Conservation (phyloP, 1,140 invertebrate species). For the Drosophila obscura region DNA sequence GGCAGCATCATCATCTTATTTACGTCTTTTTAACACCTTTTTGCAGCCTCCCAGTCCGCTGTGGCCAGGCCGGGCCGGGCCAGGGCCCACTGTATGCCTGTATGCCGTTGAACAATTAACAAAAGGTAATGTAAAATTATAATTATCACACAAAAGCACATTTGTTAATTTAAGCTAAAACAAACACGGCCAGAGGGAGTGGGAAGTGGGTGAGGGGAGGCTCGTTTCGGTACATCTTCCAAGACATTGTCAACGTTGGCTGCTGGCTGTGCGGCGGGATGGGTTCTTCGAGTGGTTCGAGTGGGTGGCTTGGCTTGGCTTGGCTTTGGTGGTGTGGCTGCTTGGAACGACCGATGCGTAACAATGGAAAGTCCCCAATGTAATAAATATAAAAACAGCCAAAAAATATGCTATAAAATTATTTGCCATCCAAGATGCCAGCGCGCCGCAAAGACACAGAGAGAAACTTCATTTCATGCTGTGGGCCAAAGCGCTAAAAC, state of each 20-base stretch:
- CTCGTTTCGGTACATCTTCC: slow-evolving; percentile 23
- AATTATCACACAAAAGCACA: slow-evolving; percentile 83
- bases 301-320: neutral
- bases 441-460: slow-evolving; percentile 18
- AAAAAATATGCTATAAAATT: slow-evolving; percentile 83
- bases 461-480: slow-evolving; percentile 25
- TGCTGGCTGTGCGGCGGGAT: neutral
- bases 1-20: slow-evolving; percentile 74
- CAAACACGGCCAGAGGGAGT: slow-evolving; percentile 52
- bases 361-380: slow-evolving; percentile 80
- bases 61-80: slow-evolving; percentile 8
- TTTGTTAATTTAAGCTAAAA: slow-evolving; percentile 83
- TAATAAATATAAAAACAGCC: slow-evolving; percentile 84
- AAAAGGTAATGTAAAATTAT: slow-evolving; percentile 84
- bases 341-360: slow-evolving; percentile 78
- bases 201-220: neutral
- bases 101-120: slow-evolving; percentile 79
- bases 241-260: slow-evolving; percentile 47
- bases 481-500: neutral
- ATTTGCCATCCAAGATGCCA: slow-evolving; percentile 56
- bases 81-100: slow-evolving; percentile 8
- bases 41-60: slow-evolving; percentile 22
- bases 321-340: slow-evolving; percentile 3
- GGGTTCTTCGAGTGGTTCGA: neutral
- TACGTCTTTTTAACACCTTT: slow-evolving; percentile 81